A percentile compares a stretch with the other conserved stretches of the same genome.
Conservation (phyloP, 2,888 invertebrate genomes). For the Caenorhabditis wallacei region DNA sequence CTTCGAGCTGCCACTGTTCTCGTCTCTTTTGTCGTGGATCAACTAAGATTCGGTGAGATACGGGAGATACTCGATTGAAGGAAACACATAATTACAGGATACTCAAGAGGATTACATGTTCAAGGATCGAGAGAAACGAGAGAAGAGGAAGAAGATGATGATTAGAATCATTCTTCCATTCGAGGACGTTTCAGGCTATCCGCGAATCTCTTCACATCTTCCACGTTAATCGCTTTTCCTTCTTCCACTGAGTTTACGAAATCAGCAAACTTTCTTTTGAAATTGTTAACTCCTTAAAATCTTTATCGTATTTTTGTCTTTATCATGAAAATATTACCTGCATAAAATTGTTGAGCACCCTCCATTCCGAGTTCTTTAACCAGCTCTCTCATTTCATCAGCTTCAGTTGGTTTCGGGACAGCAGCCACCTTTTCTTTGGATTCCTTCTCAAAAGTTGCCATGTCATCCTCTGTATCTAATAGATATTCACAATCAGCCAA, state of each 20-base stretch:
- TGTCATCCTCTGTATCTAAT: constrained; percentile 71
- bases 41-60: constrained; percentile 67
- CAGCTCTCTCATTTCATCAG: constrained; percentile 51
- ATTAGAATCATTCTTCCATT: constrained; percentile 40
- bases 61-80: neutral
- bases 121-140: constrained; percentile 55
- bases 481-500: constrained; percentile 70
- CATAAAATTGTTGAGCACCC: constrained; percentile 50
- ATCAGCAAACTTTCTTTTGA: constrained; percentile 67
- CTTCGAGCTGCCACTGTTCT: constrained; percentile 74
- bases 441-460: constrained; percentile 66
- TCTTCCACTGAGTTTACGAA: constrained; percentile 28
- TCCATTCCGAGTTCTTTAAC: constrained; percentile 65
- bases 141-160: constrained; percentile 45
- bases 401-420: constrained; percentile 23
- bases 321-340: constrained; percentile 33
- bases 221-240: constrained; percentile 58
- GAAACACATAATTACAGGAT: constrained; percentile 45
- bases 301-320: neutral
- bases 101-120: constrained; percentile 64
- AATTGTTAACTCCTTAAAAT: constrained; percentile 65
- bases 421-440: constrained; percentile 35
- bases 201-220: constrained; percentile 68
- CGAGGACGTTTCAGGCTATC: constrained; percentile 58
- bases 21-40: constrained; percentile 74